Evolutionary conservation across 2,888 invertebrate species (phyloP), one percentile per base, ranked within the genome.

Genomic region (Griposia aprilina): DNA sequence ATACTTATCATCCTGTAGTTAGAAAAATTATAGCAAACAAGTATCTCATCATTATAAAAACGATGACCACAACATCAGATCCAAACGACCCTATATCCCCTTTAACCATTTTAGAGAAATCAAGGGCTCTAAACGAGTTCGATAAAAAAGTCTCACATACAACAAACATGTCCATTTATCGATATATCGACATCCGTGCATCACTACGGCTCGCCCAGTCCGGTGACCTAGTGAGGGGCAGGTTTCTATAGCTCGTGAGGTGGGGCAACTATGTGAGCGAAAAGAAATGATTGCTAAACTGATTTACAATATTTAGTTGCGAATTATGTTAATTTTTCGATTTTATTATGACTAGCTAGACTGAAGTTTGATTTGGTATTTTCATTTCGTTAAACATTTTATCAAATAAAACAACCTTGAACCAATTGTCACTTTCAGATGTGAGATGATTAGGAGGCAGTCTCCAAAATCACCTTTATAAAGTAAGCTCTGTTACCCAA

Each of bases 201-300:
- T 91, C 92, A 86, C 92, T 90, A 89, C 41, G 70, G 70, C 74
- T 81, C 78, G 89, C 88, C 87, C 87, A 88, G 88, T 84, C 88
- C 80, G 83, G 87, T 95, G 95, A 95, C 95, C 95, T 90, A 95
- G 91, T 94, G 89, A 90, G 90, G 91, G 81, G 90, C 94, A 94
- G 93, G 94, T 95, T 94, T 93, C 88, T 78, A 90, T 91, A 83
- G 62, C 90, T 88, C 82, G 79, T n/a, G 20, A 84, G 90, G 89
- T 88, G 87, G 81, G 89, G 92, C 84, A 81, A 69, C 80, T 85
- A 74, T 89, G 78, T 41, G 5, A 88, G 91, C 90, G 91, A 80
- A 60, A 78, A 84, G 60, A 75, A 80, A 78, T 63, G 0, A 68
- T 86, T 84, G 74, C 84, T 74, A 76, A 74, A 86, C 63, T 45